These are phyloP conservation scores for Drepanosiphum platanoidis DNA, from an alignment of 2,888 invertebrate species.

Conservation along the genomic window DNA sequence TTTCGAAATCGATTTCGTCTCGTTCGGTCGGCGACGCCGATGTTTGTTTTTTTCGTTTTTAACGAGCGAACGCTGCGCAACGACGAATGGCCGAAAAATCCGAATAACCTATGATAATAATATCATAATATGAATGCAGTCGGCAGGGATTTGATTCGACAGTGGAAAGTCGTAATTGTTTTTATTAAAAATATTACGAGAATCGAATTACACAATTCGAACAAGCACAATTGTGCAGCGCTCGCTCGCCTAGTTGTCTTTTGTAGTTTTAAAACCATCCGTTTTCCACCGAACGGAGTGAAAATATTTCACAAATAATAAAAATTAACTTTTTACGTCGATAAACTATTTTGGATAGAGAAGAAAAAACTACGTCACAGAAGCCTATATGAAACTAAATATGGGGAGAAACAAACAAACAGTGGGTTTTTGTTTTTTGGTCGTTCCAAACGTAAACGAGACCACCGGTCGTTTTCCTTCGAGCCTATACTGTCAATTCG, in stretches of 20 bases:
- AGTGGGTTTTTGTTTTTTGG: neutral
- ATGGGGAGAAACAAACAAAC: neutral
- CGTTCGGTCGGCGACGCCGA: neutral
- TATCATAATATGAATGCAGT: too few species aligned
- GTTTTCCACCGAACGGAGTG: neutral
- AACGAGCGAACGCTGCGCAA: too few species aligned
- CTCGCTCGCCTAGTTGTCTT: neutral
- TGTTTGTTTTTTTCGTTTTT: neutral
- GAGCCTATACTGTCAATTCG: neutral
- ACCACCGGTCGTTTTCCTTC: constrained; percentile 1
- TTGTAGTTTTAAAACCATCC: neutral
- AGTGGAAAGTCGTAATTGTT: too few species aligned
- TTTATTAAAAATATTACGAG: too few species aligned
- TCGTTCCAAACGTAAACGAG: neutral
- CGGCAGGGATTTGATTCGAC: too few species aligned
- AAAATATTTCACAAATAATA: neutral
- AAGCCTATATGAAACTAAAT: neutral
- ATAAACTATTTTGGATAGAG: neutral
- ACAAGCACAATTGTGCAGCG: neutral
- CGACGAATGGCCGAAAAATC: too few species aligned
- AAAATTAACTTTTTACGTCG: neutral
- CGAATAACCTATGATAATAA: too few species aligned
- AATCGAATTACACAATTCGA: neutral
- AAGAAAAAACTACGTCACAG: neutral
- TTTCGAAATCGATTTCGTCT: too few species aligned